phyloP scores from a whole-genome alignment of 35 echinoderm and acorn worm species.

The Acanthaster planci region DNA sequence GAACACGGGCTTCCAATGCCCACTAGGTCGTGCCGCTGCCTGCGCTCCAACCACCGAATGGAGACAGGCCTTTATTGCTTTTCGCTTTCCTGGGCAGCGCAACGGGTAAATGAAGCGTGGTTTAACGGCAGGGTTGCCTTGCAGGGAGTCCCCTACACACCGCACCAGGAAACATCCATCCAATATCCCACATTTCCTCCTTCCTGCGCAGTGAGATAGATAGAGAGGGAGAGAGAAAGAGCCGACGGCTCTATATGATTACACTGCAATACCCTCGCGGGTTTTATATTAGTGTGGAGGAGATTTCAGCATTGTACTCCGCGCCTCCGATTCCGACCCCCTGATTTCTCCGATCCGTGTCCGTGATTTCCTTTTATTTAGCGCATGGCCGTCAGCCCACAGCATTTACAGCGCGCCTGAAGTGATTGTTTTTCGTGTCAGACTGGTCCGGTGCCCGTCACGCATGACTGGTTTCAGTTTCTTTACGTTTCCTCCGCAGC shows the following conservation, averaged over 20 bases:
- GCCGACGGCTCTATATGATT: too few species aligned
- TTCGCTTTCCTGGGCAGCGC: not conserved
- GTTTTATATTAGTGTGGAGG: too few species aligned
- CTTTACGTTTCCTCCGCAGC: not conserved
- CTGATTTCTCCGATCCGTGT: not conserved
- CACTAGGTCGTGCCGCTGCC: not conserved
- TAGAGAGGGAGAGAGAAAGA: too few species aligned
- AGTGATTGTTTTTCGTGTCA: constrained; percentile 29
- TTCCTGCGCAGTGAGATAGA: too few species aligned
- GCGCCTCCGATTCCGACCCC: too few species aligned
- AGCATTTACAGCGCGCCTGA: not conserved
- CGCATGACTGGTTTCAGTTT: not conserved
- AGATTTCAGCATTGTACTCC: too few species aligned
- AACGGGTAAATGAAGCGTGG: constrained; percentile 12
- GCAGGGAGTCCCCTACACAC: not conserved
- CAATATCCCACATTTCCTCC: not conserved
- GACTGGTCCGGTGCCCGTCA: constrained; percentile 11
- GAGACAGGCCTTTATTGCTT: not conserved
- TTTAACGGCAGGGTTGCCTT: constrained; percentile 2
- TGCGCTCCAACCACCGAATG: not conserved
- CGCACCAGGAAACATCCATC: constrained; percentile 13
- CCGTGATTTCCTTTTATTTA: not conserved
- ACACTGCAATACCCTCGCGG: too few species aligned
- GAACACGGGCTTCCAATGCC: not conserved
- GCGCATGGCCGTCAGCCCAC: not conserved